phyloP scores from a whole-genome alignment of 2,113 vertebrate genomes.

The Campylomormyrus numenius region DNA sequence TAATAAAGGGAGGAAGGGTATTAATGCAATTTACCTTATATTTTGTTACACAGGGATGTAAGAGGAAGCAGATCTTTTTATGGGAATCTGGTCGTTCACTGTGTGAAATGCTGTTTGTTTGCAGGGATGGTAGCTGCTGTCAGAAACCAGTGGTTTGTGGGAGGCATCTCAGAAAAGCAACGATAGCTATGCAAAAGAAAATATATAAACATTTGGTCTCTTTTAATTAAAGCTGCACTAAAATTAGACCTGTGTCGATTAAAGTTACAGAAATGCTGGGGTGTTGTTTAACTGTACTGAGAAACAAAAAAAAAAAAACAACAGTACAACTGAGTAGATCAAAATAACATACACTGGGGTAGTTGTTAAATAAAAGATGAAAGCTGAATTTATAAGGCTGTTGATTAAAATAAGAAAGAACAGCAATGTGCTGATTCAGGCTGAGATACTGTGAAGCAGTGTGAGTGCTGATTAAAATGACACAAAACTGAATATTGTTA shows the following conservation, averaged over 20 bases:
- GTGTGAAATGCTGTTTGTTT: background rate
- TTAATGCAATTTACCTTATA: background rate
- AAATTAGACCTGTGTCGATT: background rate
- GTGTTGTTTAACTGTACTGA: background rate
- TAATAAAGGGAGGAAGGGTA: background rate
- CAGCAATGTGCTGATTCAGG: background rate
- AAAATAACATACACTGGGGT: background rate
- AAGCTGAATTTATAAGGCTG: background rate
- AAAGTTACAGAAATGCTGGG: background rate
- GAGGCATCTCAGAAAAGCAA: background rate
- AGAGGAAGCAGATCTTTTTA: background rate
- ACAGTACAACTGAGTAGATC: background rate
- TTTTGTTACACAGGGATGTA: background rate
- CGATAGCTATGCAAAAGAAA: background rate
- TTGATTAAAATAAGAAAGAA: background rate
- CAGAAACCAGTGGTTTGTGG: background rate
- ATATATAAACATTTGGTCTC: background rate
- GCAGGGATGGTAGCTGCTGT: background rate
- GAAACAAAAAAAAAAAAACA: background rate
- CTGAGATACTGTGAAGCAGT: background rate
- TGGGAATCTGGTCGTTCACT: background rate
- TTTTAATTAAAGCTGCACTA: background rate
- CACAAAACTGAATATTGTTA: background rate
- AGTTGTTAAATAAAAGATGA: background rate
- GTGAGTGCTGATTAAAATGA: background rate